phyloP scores from a whole-genome alignment of 2,113 vertebrate genomes.

The Pipra filicauda region DNA sequence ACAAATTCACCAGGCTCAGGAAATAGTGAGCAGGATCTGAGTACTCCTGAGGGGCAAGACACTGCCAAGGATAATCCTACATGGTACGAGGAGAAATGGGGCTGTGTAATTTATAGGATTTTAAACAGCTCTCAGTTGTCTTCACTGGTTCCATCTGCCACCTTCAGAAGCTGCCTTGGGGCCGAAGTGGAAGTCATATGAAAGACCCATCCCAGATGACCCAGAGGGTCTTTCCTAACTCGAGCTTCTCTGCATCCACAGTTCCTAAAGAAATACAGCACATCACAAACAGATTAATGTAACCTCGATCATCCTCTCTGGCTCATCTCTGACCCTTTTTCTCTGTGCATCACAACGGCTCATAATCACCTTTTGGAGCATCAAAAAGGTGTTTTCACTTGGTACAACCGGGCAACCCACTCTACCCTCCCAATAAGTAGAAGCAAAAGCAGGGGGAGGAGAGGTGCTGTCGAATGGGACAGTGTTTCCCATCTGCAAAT shows the following conservation, averaged over 20 bases:
- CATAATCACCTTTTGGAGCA: neutral
- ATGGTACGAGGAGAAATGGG: neutral
- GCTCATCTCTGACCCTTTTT: neutral
- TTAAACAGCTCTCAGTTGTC: neutral
- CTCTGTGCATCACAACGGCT: neutral
- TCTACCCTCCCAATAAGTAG: neutral
- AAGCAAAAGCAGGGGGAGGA: neutral
- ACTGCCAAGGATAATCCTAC: neutral
- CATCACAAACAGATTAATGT: neutral
- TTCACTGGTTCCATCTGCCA: slow-evolving; percentile 50
- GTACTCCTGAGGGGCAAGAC: neutral
- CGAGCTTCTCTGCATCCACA: neutral
- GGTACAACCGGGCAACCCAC: neutral
- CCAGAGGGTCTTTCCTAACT: neutral
- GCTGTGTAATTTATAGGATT: neutral
- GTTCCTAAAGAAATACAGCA: neutral
- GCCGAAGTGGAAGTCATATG: neutral
- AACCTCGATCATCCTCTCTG: neutral
- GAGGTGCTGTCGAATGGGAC: neutral
- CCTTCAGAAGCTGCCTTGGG: slow-evolving; percentile 4
- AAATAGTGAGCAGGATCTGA: neutral
- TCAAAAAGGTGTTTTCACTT: neutral
- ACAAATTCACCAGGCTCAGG: neutral
- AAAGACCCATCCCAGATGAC: neutral
- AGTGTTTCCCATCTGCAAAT: neutral